These are phyloP conservation scores for Catharus ustulatus DNA, from an alignment of 2,797 vertebrate species.

Conservation along the genomic window DNA sequence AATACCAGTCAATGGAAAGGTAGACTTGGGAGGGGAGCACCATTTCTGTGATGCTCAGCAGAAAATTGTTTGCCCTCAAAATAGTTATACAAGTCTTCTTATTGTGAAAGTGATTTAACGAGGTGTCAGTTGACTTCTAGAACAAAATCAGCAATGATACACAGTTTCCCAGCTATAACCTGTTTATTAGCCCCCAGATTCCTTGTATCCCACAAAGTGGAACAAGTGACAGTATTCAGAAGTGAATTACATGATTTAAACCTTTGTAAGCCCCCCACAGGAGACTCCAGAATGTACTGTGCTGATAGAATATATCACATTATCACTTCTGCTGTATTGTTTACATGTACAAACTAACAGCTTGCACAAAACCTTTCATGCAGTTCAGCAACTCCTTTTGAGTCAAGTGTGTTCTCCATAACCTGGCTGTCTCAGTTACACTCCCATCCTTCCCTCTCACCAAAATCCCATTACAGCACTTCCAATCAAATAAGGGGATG, in stretches of 20 bases:
- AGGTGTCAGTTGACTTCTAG: not conserved
- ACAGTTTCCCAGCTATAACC: not conserved
- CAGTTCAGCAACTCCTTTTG: not conserved
- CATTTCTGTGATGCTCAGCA: not conserved
- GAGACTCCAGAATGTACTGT: not conserved
- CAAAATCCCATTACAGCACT: not conserved
- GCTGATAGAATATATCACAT: not conserved
- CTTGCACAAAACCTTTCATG: not conserved
- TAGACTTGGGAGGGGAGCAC: not conserved
- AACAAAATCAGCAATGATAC: not conserved
- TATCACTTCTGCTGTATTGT: accelerated
- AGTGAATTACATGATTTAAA: accelerated
- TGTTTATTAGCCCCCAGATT: not conserved
- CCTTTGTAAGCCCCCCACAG: not conserved
- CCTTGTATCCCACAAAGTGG: accelerated
- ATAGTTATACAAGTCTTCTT: not conserved
- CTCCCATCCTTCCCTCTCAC: not conserved
- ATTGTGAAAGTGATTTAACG: not conserved
- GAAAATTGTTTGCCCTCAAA: not conserved
- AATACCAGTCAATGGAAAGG: not conserved
- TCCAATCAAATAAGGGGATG: not conserved
- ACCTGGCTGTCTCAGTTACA: not conserved
- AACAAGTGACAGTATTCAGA: not conserved
- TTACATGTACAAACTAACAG: not conserved
- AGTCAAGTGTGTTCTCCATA: not conserved